Base-by-base conservation (phyloP, 2,888 invertebrate genomes). In the Neocrepidodera transversa region DNA sequence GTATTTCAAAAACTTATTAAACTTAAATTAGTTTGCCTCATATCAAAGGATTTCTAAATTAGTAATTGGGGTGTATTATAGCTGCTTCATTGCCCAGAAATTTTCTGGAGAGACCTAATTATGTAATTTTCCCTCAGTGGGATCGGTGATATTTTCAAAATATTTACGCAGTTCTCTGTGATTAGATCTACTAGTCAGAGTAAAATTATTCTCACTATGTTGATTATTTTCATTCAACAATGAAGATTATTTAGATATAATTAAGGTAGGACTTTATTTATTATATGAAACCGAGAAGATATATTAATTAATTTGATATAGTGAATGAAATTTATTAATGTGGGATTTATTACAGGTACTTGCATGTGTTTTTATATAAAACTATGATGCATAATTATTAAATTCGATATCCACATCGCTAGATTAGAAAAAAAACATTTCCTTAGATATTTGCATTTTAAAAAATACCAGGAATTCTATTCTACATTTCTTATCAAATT, bases 1-100 rank as follows among this genome's bases (percentile, higher is more conserved):
- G 45, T 38, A 48, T 47, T 49, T 60, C 14, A 52, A 20, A 54
- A 55, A 60, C 59, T 60, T 63, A 59, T 55, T 56, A 63, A 67
- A 67, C 65, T 68, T 69, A 71, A 71, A 71, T 70, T 69, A 68
- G 66, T 69, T 71, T 66, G 40, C 55, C 36, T 63, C 53, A 63
- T 65, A 60, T 71, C 71, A 73, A 72, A 72, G 71, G 68, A 59
- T 30, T 45, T 23, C 65, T 56, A 67, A 67, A 68, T 69, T 69
- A 68, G 66, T 67, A 67, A 70, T 71, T 68, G 67, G 68, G 69
- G 53, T 60, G 60, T 56, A 62, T 67, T 64, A 60, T 62, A 57
- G 20, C 65, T 62, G 62, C 63, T 58, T 69, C 63, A 65, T 67
- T 65, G 60, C 63, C 43, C 58, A 52, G 50, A 38, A 18, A 51